Evolutionary conservation across 2,888 invertebrate species (phyloP).

Genomic region (Lycocerus yunnanus): DNA sequence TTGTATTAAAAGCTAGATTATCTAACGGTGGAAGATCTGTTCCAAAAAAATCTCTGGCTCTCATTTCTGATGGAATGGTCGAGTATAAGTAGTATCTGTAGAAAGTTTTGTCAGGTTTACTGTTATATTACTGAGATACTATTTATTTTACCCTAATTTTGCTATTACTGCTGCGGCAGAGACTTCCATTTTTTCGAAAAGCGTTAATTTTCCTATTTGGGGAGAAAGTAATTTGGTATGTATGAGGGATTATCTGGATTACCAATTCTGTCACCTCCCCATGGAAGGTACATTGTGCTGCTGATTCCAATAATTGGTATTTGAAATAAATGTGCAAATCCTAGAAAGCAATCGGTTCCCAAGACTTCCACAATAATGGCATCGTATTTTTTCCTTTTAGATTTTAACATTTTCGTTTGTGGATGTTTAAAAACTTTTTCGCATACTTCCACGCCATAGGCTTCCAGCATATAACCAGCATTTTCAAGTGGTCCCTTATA

Average conservation of each 20-base stretch:
- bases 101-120: not conserved
- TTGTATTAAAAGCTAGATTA: not conserved
- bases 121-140: not conserved
- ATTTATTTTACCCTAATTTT: slow-evolving; percentile 29
- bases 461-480: slow-evolving; percentile 20
- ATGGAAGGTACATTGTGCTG: slow-evolving; percentile 62
- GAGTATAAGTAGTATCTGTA: slow-evolving; percentile 32
- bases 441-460: slow-evolving; percentile 27
- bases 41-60: slow-evolving; percentile 59
- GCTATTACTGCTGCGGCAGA: slow-evolving; percentile 43
- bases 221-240: slow-evolving; percentile 62
- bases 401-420: slow-evolving; percentile 18
- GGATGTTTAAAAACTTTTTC: slow-evolving; percentile 22
- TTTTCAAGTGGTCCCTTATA: slow-evolving; percentile 5
- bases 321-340: slow-evolving; percentile 61
- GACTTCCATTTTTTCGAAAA: slow-evolving; percentile 58
- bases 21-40: not conserved
- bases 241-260: slow-evolving; percentile 64
- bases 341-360: slow-evolving; percentile 64
- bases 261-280: slow-evolving; percentile 61
- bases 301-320: slow-evolving; percentile 63
- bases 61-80: slow-evolving; percentile 46
- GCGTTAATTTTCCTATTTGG: slow-evolving; percentile 58
- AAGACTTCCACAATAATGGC: slow-evolving; percentile 64
- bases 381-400: slow-evolving; percentile 33